Conservation (phyloP, 2,113 vertebrate species). For the Protobothrops flavoviridis region DNA sequence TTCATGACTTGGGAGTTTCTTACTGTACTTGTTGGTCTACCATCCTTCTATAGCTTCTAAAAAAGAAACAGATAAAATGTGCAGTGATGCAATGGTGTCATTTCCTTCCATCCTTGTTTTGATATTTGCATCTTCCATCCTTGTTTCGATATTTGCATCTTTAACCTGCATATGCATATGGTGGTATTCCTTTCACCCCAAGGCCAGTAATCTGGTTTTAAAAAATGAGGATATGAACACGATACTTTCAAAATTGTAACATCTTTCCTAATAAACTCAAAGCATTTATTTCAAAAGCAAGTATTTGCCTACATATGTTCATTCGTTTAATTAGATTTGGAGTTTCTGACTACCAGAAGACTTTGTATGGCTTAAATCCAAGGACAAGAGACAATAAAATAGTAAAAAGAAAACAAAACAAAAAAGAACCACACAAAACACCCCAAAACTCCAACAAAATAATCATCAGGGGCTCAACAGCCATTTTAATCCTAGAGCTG, state of each 20-base stretch:
- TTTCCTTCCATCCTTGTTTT: background rate
- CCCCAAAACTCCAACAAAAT: background rate
- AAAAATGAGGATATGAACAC: conserved; percentile 9
- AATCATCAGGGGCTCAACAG: background rate
- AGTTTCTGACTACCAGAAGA: background rate
- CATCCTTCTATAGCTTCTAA: background rate
- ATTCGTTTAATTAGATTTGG: background rate
- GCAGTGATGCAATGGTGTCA: background rate
- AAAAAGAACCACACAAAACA: background rate
- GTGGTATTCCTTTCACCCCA: conserved; percentile 82
- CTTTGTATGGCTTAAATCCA: background rate
- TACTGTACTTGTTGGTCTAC: background rate
- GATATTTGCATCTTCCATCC: background rate
- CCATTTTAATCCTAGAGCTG: background rate
- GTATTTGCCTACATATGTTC: background rate
- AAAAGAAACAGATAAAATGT: conserved; percentile 11
- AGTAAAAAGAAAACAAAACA: background rate
- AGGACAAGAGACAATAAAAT: background rate
- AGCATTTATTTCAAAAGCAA: background rate
- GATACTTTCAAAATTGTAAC: background rate
- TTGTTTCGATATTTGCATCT: background rate
- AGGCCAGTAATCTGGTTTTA: conserved; percentile 81
- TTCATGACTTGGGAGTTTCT: background rate
- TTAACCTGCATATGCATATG: conserved; percentile 77
- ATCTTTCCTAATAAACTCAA: background rate